Evolutionary conservation across 2,113 vertebrate genomes (phyloP).

Genomic region (Megaceryle maxima): DNA sequence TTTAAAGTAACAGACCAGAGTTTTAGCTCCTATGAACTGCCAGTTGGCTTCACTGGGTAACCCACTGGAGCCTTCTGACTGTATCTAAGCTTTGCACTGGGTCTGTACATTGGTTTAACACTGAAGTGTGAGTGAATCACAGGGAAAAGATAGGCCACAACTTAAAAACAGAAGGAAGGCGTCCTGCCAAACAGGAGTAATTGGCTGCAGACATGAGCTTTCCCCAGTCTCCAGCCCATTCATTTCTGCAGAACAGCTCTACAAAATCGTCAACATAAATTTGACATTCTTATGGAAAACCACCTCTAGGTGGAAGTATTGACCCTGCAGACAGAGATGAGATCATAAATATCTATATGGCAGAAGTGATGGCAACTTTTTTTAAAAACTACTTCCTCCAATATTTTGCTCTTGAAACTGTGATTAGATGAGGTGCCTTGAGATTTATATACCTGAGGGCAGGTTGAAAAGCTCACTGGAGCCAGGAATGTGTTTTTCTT

Average conservation of each 20-base stretch:
- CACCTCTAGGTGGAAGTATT: slow-evolving; percentile 72
- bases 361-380: slow-evolving; percentile 28
- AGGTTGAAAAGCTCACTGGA: slow-evolving; percentile 3
- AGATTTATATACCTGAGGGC: slow-evolving; percentile 41
- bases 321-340: slow-evolving; percentile 55
- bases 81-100: neutral
- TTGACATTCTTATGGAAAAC: slow-evolving; percentile 41
- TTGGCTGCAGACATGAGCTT: neutral
- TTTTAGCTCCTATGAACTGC: neutral
- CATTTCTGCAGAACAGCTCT: neutral
- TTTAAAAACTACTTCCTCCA: neutral
- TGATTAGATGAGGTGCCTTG: slow-evolving; percentile 18
- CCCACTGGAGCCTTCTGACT: neutral
- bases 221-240: neutral
- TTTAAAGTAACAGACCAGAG: neutral
- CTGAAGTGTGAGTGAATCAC: slow-evolving; percentile 5
- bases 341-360: slow-evolving; percentile 49
- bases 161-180: neutral
- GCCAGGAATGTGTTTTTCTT: neutral
- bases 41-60: neutral
- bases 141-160: neutral
- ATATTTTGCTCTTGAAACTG: slow-evolving; percentile 37
- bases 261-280: slow-evolving; percentile 11
- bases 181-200: slow-evolving; percentile 25
- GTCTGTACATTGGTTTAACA: neutral